These are phyloP conservation scores for Sebastes steindachneri DNA, from an alignment of 2,797 vertebrate genomes.

Conservation along the genomic window DNA sequence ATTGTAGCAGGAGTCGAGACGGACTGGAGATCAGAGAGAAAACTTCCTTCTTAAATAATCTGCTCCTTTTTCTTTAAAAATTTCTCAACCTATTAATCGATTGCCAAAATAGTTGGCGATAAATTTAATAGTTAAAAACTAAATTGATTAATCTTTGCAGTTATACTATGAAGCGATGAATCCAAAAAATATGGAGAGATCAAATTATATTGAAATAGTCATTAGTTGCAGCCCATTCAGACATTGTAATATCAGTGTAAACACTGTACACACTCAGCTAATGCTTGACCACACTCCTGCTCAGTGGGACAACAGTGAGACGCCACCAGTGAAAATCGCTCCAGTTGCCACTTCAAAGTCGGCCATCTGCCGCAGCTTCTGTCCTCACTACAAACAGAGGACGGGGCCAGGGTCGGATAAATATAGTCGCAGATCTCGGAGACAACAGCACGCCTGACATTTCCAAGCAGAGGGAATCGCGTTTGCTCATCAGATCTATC, in stretches of 20 bases:
- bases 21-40: background rate
- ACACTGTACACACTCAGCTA: conserved; percentile 6
- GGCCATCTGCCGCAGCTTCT: conserved; percentile 67
- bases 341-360: conserved; percentile 61
- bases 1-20: background rate
- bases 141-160: no score
- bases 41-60: background rate
- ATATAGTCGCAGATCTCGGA: conserved; percentile 67
- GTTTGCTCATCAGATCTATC: conserved; percentile 29
- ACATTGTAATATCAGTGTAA: background rate
- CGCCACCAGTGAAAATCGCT: conserved; percentile 48
- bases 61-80: no score
- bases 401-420: conserved; percentile 57
- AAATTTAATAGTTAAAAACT: no score
- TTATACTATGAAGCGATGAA: background rate
- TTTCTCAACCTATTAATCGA: no score
- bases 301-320: conserved; percentile 34
- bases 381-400: conserved; percentile 47
- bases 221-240: background rate
- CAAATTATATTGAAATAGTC: background rate
- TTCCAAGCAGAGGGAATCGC: conserved; percentile 42
- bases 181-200: background rate
- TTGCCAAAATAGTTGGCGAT: no score
- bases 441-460: conserved; percentile 63
- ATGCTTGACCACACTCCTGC: conserved; percentile 13